These are phyloP conservation scores for Drosophila tsacasi DNA, from an alignment of 1,140 invertebrate species.

Conservation along the genomic window DNA sequence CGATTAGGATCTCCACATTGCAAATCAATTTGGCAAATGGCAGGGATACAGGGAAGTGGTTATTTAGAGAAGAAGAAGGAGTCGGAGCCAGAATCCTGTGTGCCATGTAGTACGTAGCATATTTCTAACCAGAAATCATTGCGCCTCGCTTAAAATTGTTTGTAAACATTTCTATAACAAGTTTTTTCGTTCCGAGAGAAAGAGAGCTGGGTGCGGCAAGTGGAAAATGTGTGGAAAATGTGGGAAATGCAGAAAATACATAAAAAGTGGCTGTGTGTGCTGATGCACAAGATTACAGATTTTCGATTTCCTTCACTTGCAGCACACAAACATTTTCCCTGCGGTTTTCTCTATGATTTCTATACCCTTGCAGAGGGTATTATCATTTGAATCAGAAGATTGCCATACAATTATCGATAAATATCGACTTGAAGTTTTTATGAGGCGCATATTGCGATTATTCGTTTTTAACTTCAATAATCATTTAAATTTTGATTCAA, in stretches of 20 bases:
- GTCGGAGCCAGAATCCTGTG: not conserved
- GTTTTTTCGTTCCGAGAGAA: not conserved
- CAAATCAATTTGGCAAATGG: conserved; percentile 51
- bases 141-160: conserved; percentile 41
- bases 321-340: conserved; percentile 9
- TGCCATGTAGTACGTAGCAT: not conserved
- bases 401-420: not conserved
- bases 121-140: conserved; percentile 24
- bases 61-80: not conserved
- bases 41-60: not conserved
- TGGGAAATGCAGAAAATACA: not conserved
- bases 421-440: not conserved
- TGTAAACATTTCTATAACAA: conserved; percentile 40
- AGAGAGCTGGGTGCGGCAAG: not conserved
- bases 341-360: not conserved
- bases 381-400: not conserved
- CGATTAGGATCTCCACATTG: conserved; percentile 5
- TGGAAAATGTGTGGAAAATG: conserved; percentile 18
- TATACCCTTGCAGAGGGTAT: not conserved
- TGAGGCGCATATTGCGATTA: fast-evolving
- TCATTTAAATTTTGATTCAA: too few relatives aligned
- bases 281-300: conserved; percentile 41
- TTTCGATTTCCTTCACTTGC: conserved; percentile 31
- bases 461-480: not conserved
- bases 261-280: conserved; percentile 26